A percentile compares a stretch with the other conserved stretches of the same genome.
These are phyloP conservation scores for Xenopus borealis DNA, from an alignment of 2,113 vertebrate genomes.

Conservation along the genomic window DNA sequence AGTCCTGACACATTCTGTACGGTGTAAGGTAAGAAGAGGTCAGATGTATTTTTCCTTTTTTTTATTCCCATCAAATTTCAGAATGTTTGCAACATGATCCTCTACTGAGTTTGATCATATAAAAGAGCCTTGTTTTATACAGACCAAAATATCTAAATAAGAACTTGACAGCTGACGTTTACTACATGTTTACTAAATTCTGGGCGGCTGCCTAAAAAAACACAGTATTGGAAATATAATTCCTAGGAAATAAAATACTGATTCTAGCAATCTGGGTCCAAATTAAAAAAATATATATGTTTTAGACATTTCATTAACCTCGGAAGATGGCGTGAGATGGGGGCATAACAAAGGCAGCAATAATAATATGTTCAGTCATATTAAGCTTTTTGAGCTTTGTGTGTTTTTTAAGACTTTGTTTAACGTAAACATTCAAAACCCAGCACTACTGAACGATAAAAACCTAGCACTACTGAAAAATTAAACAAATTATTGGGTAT, in stretches of 20 bases:
- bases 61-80: not conserved
- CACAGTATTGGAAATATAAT: constrained; percentile 28
- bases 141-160: constrained; percentile 41
- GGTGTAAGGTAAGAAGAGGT: constrained; percentile 23
- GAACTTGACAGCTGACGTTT: constrained; percentile 41
- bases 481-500: too few species aligned
- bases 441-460: not conserved
- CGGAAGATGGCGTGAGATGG: not conserved
- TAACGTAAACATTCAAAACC: not conserved
- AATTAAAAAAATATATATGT: constrained; percentile 13
- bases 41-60: constrained; percentile 1
- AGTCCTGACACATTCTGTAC: too few species aligned
- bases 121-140: constrained; percentile 35
- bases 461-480: not conserved
- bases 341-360: not conserved
- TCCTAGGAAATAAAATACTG: constrained; percentile 21
- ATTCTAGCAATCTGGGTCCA: constrained; percentile 10
- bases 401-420: not conserved
- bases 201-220: constrained; percentile 40
- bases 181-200: constrained; percentile 11
- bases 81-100: constrained; percentile 31
- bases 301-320: constrained; percentile 12
- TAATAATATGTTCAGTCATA: not conserved
- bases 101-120: constrained; percentile 38
- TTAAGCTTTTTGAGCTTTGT: not conserved